These are phyloP conservation scores for Thera obeliscata DNA, from an alignment of 2,888 invertebrate species.

Conservation along the genomic window DNA sequence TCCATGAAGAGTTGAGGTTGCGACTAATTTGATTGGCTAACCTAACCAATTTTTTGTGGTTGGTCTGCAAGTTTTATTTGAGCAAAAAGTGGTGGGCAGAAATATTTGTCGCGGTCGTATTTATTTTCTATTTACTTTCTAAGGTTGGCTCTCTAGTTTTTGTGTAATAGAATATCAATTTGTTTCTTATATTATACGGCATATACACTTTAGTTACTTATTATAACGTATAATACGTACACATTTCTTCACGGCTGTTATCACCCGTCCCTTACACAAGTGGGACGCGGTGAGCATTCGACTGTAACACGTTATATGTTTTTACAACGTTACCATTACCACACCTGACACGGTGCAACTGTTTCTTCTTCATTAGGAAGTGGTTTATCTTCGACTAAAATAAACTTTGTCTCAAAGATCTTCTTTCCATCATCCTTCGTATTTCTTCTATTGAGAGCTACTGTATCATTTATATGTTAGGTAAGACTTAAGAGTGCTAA, in stretches of 20 bases:
- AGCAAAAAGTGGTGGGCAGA: slow-evolving; percentile 25
- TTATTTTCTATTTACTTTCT: slow-evolving; percentile 21
- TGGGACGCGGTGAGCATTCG: slow-evolving; percentile 59
- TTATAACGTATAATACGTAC: slow-evolving; percentile 6
- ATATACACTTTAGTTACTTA: neutral
- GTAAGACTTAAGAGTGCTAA: neutral
- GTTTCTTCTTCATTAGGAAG: slow-evolving; percentile 39
- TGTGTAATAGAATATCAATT: neutral
- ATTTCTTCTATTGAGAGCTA: neutral
- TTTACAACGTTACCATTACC: slow-evolving; percentile 66
- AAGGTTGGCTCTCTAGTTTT: slow-evolving; percentile 8
- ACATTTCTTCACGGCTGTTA: slow-evolving; percentile 54
- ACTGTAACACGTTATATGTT: slow-evolving; percentile 64
- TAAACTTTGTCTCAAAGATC: slow-evolving; percentile 21
- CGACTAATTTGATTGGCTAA: slow-evolving; percentile 47
- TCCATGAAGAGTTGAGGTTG: slow-evolving; percentile 46
- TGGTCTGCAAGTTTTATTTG: slow-evolving; percentile 36
- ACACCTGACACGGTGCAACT: slow-evolving; percentile 54
- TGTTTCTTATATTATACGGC: neutral
- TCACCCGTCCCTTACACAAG: slow-evolving; percentile 59
- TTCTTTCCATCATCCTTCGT: neutral
- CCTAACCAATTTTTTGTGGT: slow-evolving; percentile 38
- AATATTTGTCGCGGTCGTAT: slow-evolving; percentile 30
- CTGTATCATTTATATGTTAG: neutral
- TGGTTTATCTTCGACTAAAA: slow-evolving; percentile 22